Percentiles rank a stretch among this genome's conserved stretches.
Conservation (phyloP, 2,113 vertebrate species). For the Numida meleagris region DNA sequence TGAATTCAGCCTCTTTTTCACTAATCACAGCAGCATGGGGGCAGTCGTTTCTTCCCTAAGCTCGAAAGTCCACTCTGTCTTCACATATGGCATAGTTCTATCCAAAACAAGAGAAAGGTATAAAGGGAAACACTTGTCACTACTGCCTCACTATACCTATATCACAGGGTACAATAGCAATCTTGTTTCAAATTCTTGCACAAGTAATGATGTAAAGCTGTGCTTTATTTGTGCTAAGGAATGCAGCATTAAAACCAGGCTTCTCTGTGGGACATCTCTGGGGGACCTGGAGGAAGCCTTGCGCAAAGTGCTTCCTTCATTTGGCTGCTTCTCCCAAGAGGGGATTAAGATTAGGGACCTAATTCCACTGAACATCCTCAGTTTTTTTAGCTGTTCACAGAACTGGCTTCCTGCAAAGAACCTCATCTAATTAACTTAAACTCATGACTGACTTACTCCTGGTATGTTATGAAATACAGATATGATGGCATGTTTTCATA, state of each 20-base stretch:
- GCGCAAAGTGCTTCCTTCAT: conserved; percentile 73
- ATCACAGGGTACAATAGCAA: not conserved
- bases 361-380: conserved; percentile 80
- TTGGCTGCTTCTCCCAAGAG: conserved; percentile 75
- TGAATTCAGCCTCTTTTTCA: not conserved
- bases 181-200: not conserved
- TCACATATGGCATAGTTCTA: not conserved
- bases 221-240: conserved; percentile 60
- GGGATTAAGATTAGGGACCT: conserved; percentile 80
- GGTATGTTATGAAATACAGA: conserved; percentile 60
- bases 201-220: conserved; percentile 27
- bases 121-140: not conserved
- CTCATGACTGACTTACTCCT: conserved; percentile 17
- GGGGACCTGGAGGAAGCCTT: conserved; percentile 57
- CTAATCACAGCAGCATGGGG: not conserved
- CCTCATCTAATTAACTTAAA: conserved; percentile 65
- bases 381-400: conserved; percentile 79
- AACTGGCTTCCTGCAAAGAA: conserved; percentile 81
- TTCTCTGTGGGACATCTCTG: conserved; percentile 65
- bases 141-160: not conserved
- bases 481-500: conserved; percentile 70
- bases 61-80: not conserved
- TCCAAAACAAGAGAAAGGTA: not conserved
- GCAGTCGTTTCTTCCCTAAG: not conserved
- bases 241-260: conserved; percentile 65